Conservation (phyloP, 2,888 invertebrate genomes). For the Charanyca ferruginea region DNA sequence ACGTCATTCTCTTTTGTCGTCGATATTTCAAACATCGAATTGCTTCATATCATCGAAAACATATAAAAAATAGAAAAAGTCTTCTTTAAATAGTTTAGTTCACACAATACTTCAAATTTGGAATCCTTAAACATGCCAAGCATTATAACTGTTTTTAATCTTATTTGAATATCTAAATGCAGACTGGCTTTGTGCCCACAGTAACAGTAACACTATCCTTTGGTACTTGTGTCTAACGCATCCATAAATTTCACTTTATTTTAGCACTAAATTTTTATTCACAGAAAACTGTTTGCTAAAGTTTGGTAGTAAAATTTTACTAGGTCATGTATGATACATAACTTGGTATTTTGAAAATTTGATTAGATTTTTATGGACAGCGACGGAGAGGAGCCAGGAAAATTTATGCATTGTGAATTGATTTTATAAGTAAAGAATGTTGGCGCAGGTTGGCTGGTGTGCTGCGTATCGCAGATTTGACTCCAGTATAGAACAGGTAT, state of each 20-base stretch:
- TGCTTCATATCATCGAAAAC: too few relatives aligned
- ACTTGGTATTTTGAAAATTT: constrained; percentile 9
- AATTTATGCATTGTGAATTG: background rate
- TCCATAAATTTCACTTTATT: constrained; percentile 43
- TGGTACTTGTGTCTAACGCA: constrained; percentile 14
- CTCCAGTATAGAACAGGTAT: background rate
- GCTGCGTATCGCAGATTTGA: background rate
- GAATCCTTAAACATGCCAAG: constrained; percentile 25
- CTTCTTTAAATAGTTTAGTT: background rate
- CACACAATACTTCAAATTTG: constrained; percentile 11
- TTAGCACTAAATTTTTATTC: constrained; percentile 29
- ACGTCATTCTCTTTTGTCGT: too few relatives aligned
- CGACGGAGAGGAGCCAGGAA: background rate
- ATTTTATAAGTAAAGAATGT: background rate
- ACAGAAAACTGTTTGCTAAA: constrained; percentile 19
- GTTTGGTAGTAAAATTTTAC: constrained; percentile 32
- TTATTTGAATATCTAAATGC: constrained; percentile 56
- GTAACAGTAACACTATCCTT: constrained; percentile 13
- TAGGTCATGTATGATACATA: constrained; percentile 11
- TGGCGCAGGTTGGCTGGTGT: background rate
- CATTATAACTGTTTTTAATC: constrained; percentile 55
- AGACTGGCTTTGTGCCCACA: constrained; percentile 53
- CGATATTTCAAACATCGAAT: too few relatives aligned
- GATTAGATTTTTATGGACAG: constrained; percentile 19
- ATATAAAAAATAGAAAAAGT: background rate